A percentile compares a stretch with the other conserved stretches of the same genome.
phyloP scores from a whole-genome alignment of 1,140 invertebrate genomes.

The Heliconius hewitsoni region DNA sequence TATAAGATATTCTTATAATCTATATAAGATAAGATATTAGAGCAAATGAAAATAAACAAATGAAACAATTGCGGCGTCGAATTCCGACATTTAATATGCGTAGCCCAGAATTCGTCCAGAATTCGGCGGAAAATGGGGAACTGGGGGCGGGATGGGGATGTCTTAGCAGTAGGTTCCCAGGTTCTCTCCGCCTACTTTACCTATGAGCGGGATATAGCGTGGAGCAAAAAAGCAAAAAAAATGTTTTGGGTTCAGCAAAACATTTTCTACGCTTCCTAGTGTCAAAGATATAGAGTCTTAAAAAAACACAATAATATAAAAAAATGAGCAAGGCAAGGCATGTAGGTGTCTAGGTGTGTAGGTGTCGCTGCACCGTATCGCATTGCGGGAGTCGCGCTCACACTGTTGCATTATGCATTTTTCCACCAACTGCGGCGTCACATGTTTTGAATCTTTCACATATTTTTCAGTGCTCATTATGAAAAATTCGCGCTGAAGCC shows the following conservation, averaged over 20 bases:
- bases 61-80: background rate
- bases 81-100: background rate
- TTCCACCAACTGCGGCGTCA: background rate
- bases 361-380: background rate
- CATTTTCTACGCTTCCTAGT: too few relatives aligned
- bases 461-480: constrained; percentile 12
- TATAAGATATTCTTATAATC: too few relatives aligned
- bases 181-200: background rate
- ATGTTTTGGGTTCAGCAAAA: too few relatives aligned
- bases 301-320: too few relatives aligned
- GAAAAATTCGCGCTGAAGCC: constrained; percentile 7
- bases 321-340: background rate
- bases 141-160: background rate
- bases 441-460: constrained; percentile 6
- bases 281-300: too few relatives aligned
- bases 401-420: constrained; percentile 12
- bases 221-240: background rate
- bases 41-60: background rate
- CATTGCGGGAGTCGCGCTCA: background rate
- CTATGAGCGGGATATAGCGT: background rate
- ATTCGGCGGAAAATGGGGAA: background rate
- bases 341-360: background rate
- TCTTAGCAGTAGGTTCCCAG: background rate
- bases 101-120: background rate
- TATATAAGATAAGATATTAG: too few relatives aligned